phyloP scores from a whole-genome alignment of 2,888 invertebrate species.

The Arrhopalites spinosus region DNA sequence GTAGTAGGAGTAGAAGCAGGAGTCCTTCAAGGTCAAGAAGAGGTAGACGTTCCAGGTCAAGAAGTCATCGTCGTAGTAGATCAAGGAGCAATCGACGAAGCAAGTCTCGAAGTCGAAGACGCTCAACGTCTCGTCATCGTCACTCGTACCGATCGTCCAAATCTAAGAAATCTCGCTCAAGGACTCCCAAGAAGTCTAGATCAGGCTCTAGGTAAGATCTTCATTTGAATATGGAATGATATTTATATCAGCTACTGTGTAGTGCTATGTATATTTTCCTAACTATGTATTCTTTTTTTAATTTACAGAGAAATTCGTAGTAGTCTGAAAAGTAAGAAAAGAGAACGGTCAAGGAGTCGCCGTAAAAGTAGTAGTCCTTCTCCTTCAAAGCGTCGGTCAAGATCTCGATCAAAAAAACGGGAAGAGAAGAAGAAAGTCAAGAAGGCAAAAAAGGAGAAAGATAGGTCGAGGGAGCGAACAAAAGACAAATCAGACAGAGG shows the following conservation, averaged over 20 bases:
- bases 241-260: neutral
- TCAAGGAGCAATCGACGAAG: constrained; percentile 58
- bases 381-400: constrained; percentile 62
- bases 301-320: constrained; percentile 44
- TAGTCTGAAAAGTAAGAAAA: constrained; percentile 33
- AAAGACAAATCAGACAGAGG: constrained; percentile 38
- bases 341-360: constrained; percentile 57
- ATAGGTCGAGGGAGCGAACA: constrained; percentile 49
- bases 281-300: neutral
- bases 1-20: constrained; percentile 49
- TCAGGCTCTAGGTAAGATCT: constrained; percentile 58
- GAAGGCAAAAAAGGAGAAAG: constrained; percentile 50
- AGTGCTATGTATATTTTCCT: neutral
- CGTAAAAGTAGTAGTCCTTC: constrained; percentile 63
- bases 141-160: constrained; percentile 43
- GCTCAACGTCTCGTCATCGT: constrained; percentile 48
- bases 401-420: constrained; percentile 66
- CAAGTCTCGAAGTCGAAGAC: constrained; percentile 56
- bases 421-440: constrained; percentile 48
- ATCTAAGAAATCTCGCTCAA: constrained; percentile 56
- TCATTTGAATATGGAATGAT: neutral
- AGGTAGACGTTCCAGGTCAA: constrained; percentile 63
- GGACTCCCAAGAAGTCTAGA: constrained; percentile 34
- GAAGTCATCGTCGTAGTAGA: constrained; percentile 56
- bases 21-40: constrained; percentile 22